Evolutionary conservation across 1,140 invertebrate species (phyloP).

Genomic region (Campoletis sonorensis): DNA sequence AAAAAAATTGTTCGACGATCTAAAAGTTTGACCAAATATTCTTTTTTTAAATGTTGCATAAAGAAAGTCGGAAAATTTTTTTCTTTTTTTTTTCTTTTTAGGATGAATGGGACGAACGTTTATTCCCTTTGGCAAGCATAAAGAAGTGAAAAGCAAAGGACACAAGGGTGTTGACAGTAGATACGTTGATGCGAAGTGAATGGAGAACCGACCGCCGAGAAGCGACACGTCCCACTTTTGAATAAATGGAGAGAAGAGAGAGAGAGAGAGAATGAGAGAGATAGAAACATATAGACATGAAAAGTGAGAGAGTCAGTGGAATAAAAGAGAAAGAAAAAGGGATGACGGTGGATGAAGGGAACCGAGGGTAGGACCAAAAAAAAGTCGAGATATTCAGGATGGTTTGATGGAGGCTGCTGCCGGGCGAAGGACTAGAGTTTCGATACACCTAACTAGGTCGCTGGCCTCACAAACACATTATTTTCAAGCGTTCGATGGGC

Average conservation of each 20-base stretch:
- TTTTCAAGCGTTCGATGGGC: slow-evolving; percentile 41
- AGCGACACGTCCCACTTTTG: slow-evolving; percentile 10
- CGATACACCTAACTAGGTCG: slow-evolving; percentile 46
- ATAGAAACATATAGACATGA: not conserved
- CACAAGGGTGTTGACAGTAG: slow-evolving; percentile 20
- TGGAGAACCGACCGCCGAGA: not conserved
- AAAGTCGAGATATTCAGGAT: slow-evolving; percentile 1
- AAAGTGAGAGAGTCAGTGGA: not conserved
- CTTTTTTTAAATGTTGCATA: not conserved
- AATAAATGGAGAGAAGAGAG: slow-evolving; percentile 1
- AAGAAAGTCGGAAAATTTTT: not conserved
- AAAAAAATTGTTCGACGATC: not conserved
- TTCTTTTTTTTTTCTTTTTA: not conserved
- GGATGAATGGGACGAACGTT: not conserved
- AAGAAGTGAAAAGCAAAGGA: not conserved
- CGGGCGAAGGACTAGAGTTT: slow-evolving; percentile 26
- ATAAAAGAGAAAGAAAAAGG: not conserved
- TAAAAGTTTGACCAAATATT: too few species aligned
- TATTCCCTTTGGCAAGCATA: not conserved
- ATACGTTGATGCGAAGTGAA: not conserved
- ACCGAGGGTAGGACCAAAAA: slow-evolving; percentile 1
- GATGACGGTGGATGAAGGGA: not conserved
- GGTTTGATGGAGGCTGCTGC: not conserved
- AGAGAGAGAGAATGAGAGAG: too few species aligned
- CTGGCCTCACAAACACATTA: slow-evolving; percentile 40